phyloP scores from a whole-genome alignment of 2,113 vertebrate genomes.

The Sebastes schlegelii region DNA sequence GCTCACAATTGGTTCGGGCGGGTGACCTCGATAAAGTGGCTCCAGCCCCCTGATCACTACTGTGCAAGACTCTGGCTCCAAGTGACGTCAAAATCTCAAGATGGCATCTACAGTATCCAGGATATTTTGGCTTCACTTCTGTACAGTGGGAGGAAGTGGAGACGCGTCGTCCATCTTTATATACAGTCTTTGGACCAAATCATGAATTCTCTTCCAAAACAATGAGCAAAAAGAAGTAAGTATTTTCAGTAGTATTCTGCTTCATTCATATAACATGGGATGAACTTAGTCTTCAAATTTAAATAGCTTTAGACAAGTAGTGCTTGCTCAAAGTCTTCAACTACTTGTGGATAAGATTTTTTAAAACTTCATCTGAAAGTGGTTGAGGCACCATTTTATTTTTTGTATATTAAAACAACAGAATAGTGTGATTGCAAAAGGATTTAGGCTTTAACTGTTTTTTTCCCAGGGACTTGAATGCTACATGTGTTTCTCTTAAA shows the following conservation, averaged over 20 bases:
- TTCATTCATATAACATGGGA: neutral
- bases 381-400: neutral
- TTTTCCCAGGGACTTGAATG: conserved; percentile 7
- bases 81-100: too few species aligned
- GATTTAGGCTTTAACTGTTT: neutral
- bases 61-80: too few species aligned
- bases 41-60: too few species aligned
- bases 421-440: neutral
- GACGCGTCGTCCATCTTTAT: too few species aligned
- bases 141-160: too few species aligned
- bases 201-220: too few species aligned
- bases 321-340: neutral
- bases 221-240: too few species aligned
- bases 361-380: neutral
- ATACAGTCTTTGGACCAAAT: too few species aligned
- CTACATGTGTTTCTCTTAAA: conserved; percentile 30
- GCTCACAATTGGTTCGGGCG: too few species aligned
- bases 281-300: neutral
- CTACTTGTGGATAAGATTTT: neutral
- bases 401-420: neutral
- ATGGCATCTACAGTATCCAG: too few species aligned
- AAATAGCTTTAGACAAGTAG: neutral
- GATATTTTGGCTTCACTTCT: too few species aligned
- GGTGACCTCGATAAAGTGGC: too few species aligned
- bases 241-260: neutral